Percentiles rank a stretch among this genome's conserved stretches.
Conservation (phyloP, 2,113 vertebrate genomes). For the Clarias macrocephalus region DNA sequence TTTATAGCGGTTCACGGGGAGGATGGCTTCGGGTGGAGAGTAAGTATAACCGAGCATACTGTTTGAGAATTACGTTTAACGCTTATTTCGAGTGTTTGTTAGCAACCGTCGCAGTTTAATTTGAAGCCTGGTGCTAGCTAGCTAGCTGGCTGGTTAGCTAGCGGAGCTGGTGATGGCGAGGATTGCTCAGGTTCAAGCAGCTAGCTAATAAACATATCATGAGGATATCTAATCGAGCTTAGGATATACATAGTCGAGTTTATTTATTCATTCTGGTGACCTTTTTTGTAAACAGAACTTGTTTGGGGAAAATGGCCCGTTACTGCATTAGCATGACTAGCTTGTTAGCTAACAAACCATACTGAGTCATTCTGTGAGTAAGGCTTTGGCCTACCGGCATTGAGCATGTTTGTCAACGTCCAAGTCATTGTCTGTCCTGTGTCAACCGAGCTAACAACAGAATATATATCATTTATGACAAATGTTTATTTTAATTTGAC, state of each 20-base stretch:
- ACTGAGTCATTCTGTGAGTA: constrained; percentile 55
- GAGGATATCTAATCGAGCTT: too few species aligned
- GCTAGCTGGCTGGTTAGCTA: constrained; percentile 41
- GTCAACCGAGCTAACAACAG: neutral
- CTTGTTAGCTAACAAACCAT: neutral
- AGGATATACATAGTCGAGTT: neutral
- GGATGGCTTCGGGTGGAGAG: constrained; percentile 80
- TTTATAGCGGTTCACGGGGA: constrained; percentile 70
- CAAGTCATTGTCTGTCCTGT: neutral
- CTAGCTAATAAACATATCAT: neutral
- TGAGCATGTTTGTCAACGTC: neutral
- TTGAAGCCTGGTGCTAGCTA: constrained; percentile 4
- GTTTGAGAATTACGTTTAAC: neutral
- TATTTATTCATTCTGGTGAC: neutral
- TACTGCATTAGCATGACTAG: constrained; percentile 47
- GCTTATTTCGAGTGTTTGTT: neutral
- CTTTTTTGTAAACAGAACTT: neutral
- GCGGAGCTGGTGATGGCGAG: constrained; percentile 4
- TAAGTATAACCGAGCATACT: constrained; percentile 62
- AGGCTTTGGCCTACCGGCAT: constrained; percentile 57
- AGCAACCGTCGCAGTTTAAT: constrained; percentile 25
- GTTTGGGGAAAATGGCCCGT: neutral
- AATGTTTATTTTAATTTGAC: neutral
- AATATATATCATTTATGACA: neutral
- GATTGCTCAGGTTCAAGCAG: neutral